These are phyloP conservation scores for Smutsia temminckii DNA, from an alignment of 2,797 vertebrate genomes.

Conservation along the genomic window DNA sequence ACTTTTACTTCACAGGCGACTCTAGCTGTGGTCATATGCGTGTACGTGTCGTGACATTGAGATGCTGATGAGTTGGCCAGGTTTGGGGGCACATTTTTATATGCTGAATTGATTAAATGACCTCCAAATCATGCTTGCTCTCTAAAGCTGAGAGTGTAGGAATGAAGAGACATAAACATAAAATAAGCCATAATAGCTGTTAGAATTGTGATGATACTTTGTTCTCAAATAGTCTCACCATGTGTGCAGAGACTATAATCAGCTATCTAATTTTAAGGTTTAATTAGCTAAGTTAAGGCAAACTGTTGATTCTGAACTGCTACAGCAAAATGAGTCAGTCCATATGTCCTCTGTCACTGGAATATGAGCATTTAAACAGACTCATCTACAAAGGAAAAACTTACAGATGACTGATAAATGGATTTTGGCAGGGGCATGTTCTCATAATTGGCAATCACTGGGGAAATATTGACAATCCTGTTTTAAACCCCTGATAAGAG, in stretches of 20 bases:
- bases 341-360: conserved; percentile 61
- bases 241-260: background rate
- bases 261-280: conserved; percentile 35
- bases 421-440: conserved; percentile 33
- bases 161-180: background rate
- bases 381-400: background rate
- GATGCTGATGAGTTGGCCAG: background rate
- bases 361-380: conserved; percentile 15
- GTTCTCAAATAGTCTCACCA: conserved; percentile 4
- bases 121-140: background rate
- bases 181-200: background rate
- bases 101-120: background rate
- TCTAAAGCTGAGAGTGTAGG: background rate
- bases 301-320: conserved; percentile 51
- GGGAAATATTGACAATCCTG: conserved; percentile 54
- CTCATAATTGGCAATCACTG: conserved; percentile 41
- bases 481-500: conserved; percentile 3
- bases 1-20: background rate
- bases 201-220: background rate
- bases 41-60: background rate
- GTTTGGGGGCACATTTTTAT: background rate
- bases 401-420: conserved; percentile 60
- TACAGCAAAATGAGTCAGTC: conserved; percentile 38
- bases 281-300: conserved; percentile 57
- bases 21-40: background rate